phyloP scores from a whole-genome alignment of 2,797 vertebrate species.

The Rhinophrynus dorsalis region DNA sequence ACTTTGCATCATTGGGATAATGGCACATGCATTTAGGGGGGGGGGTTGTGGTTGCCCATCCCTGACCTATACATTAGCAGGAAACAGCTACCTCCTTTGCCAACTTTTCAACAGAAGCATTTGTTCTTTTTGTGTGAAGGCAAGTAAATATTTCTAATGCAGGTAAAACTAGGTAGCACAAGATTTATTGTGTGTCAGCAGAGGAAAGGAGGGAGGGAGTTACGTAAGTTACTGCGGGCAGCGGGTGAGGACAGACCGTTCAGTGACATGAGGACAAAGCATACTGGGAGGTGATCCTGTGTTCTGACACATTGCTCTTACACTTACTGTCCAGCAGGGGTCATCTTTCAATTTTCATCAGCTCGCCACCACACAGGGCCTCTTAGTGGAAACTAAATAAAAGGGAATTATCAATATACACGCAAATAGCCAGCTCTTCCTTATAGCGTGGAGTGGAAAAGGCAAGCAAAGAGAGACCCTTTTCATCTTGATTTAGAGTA shows the following conservation, averaged over 20 bases:
- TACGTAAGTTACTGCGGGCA: conserved; percentile 15
- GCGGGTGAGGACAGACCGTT: conserved; percentile 23
- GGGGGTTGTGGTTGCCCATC: no score
- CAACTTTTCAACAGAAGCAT: conserved; percentile 40
- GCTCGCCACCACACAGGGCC: no score
- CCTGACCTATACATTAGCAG: conserved; percentile 26
- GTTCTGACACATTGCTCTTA: background rate
- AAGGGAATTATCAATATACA: no score
- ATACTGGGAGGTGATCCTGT: background rate
- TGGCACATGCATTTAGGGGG: no score
- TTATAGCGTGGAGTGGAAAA: no score
- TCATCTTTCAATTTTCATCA: background rate
- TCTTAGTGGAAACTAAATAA: no score
- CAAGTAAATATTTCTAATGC: conserved; percentile 43
- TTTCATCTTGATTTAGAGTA: no score
- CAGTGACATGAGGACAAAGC: conserved; percentile 29
- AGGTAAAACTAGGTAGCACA: conserved; percentile 35
- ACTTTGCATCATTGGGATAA: no score
- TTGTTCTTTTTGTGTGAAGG: conserved; percentile 40
- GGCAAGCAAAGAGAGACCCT: no score
- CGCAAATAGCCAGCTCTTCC: no score
- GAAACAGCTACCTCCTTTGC: conserved; percentile 13
- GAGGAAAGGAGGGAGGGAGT: background rate
- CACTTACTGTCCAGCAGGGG: background rate
- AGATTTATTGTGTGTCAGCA: conserved; percentile 46